phyloP scores from a whole-genome alignment of 2,888 invertebrate species.

The Microctonus hyperodae region DNA sequence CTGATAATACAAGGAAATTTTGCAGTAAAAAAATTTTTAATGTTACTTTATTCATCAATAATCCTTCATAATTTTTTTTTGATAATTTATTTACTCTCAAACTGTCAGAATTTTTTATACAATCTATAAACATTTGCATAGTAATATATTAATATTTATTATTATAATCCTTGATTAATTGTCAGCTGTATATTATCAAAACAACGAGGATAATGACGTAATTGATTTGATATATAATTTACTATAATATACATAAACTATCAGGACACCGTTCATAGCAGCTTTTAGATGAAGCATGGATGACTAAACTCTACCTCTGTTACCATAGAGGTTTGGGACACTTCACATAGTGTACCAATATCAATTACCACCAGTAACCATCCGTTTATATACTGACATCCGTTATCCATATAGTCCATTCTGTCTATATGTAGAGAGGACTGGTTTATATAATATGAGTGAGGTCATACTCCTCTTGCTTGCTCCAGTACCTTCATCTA shows the following conservation, averaged over 20 bases:
- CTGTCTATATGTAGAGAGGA: neutral
- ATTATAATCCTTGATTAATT: too few species aligned
- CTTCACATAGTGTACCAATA: constrained; percentile 50
- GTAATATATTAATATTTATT: neutral
- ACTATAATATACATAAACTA: constrained; percentile 7
- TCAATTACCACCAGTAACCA: constrained; percentile 54
- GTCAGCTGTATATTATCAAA: neutral
- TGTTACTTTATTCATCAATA: neutral
- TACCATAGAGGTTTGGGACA: constrained; percentile 37
- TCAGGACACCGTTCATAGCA: constrained; percentile 11
- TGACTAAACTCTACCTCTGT: constrained; percentile 24
- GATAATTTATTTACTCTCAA: neutral
- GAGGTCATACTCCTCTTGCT: neutral
- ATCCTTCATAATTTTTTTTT: neutral
- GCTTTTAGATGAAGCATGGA: constrained; percentile 24
- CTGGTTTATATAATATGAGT: neutral
- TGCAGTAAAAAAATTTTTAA: neutral
- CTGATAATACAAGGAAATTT: neutral
- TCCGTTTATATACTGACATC: constrained; percentile 17
- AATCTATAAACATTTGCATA: neutral
- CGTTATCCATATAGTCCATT: constrained; percentile 22
- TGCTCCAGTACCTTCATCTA: neutral
- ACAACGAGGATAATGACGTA: neutral
- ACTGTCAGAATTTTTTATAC: neutral
- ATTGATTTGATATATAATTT: constrained; percentile 32